phyloP scores from a whole-genome alignment of 2,888 invertebrate genomes.

The Stratiomys singularior region DNA sequence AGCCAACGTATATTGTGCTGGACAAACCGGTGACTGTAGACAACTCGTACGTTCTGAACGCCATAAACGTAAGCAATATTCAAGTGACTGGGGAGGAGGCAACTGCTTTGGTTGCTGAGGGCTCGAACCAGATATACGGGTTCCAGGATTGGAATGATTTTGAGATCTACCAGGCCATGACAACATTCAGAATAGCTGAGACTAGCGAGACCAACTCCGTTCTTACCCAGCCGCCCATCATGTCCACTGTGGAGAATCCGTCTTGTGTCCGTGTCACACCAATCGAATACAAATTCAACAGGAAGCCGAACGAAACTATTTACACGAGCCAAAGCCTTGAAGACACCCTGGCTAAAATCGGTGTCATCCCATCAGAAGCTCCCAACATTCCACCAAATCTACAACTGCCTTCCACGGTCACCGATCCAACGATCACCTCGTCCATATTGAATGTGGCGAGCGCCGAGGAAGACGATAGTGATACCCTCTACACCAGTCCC shows the following conservation, averaged over 20 bases:
- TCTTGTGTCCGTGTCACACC: neutral
- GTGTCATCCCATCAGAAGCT: neutral
- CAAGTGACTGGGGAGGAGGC: neutral
- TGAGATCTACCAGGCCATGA: conserved; percentile 31
- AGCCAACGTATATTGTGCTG: conserved; percentile 24
- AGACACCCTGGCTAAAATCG: conserved; percentile 24
- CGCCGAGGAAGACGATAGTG: conserved; percentile 18
- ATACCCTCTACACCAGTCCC: neutral
- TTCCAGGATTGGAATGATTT: conserved; percentile 33
- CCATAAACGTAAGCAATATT: neutral
- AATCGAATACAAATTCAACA: neutral
- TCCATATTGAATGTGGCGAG: conserved; percentile 6
- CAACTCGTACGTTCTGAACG: neutral
- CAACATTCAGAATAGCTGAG: conserved; percentile 25
- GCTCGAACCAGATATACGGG: neutral
- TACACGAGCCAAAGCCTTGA: conserved; percentile 19
- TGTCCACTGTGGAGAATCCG: conserved; percentile 30
- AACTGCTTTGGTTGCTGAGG: neutral
- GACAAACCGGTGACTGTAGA: neutral
- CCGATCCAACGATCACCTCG: conserved; percentile 27
- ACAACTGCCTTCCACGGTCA: conserved; percentile 20
- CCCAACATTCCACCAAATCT: conserved; percentile 27
- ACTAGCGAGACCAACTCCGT: conserved; percentile 24
- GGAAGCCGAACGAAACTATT: neutral
- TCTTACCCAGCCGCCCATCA: conserved; percentile 20